Evolutionary conservation across 1,140 invertebrate species (phyloP).

Genomic region (Drosophila kanapiae): DNA sequence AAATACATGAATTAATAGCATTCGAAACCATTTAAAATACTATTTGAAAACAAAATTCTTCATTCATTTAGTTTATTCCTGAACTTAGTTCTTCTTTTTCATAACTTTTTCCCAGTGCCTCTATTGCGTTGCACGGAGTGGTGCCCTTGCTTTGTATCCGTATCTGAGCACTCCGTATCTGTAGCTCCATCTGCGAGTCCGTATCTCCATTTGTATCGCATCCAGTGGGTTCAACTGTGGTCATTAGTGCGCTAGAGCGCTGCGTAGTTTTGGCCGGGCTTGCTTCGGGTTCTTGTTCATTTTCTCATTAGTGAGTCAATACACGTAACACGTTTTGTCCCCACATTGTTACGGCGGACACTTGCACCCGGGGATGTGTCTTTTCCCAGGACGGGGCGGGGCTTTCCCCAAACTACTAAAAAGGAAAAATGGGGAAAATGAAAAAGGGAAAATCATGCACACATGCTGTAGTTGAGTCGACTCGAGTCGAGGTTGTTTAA

Average conservation of each 20-base stretch:
- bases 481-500: slow-evolving; percentile 49
- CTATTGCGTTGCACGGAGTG: not conserved
- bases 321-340: slow-evolving; percentile 72
- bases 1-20: no score
- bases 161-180: slow-evolving; percentile 9
- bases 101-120: slow-evolving; percentile 7
- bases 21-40: no score
- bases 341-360: slow-evolving; percentile 64
- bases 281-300: slow-evolving; percentile 46
- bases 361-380: slow-evolving; percentile 15
- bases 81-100: no score
- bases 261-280: slow-evolving; percentile 38
- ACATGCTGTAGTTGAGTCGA: slow-evolving; percentile 37
- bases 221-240: slow-evolving; percentile 48
- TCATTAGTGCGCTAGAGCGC: slow-evolving; percentile 67
- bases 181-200: slow-evolving; percentile 28
- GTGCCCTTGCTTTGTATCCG: not conserved
- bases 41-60: no score
- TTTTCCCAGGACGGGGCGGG: not conserved
- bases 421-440: not conserved
- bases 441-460: slow-evolving; percentile 24
- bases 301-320: slow-evolving; percentile 79
- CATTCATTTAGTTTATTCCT: no score
- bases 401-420: slow-evolving; percentile 3
- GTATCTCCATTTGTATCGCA: slow-evolving; percentile 39